phyloP scores from a whole-genome alignment of 2,113 vertebrate species.

The Microtus pennsylvanicus region DNA sequence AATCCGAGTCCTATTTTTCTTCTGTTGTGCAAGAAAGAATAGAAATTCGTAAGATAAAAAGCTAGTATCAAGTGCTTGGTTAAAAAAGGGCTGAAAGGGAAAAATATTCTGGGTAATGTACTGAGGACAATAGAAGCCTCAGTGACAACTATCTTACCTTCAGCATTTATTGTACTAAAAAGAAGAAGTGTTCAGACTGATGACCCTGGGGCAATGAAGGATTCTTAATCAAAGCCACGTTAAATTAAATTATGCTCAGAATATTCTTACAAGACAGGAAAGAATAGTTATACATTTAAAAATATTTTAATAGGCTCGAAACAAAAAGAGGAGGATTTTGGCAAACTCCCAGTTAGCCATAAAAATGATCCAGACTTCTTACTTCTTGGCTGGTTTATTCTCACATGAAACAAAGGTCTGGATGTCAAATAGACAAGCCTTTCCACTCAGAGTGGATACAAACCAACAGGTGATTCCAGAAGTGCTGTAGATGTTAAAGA shows the following conservation, averaged over 20 bases:
- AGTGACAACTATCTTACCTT: constrained; percentile 55
- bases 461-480: constrained; percentile 62
- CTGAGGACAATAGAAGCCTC: constrained; percentile 47
- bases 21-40: constrained; percentile 64
- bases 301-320: constrained; percentile 67
- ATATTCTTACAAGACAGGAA: constrained; percentile 66
- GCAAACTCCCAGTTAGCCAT: constrained; percentile 55
- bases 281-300: constrained; percentile 73
- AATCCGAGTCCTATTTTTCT: constrained; percentile 65
- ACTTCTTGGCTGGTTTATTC: constrained; percentile 57
- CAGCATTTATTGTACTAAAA: constrained; percentile 55
- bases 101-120: constrained; percentile 56
- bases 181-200: constrained; percentile 52
- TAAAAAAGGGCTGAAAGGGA: constrained; percentile 34
- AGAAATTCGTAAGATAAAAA: constrained; percentile 66
- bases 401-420: constrained; percentile 53
- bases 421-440: constrained; percentile 28
- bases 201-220: constrained; percentile 56
- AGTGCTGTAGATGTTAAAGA: constrained; percentile 33
- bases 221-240: constrained; percentile 67
- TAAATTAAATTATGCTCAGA: constrained; percentile 72
- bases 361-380: constrained; percentile 66
- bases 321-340: constrained; percentile 66
- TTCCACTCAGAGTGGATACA: not conserved
- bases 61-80: constrained; percentile 57